These are phyloP conservation scores for Chrysotoxum bicinctum DNA, from an alignment of 2,888 invertebrate species.

Conservation along the genomic window DNA sequence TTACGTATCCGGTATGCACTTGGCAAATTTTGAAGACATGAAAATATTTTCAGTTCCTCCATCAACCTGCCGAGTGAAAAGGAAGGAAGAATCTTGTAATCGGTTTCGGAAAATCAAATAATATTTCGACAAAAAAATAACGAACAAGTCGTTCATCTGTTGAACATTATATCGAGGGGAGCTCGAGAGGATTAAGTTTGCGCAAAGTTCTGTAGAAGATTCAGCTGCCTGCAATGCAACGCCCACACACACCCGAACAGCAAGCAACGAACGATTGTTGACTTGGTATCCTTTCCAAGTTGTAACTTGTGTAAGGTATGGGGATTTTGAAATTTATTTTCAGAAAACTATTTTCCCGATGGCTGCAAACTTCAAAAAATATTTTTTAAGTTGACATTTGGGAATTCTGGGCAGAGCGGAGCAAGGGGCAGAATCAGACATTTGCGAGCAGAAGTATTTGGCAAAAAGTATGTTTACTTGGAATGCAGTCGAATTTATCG, in stretches of 20 bases:
- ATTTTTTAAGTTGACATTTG: constrained; percentile 59
- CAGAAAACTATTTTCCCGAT: constrained; percentile 58
- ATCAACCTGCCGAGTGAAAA: constrained; percentile 6
- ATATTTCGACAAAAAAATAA: constrained; percentile 59
- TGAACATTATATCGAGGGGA: constrained; percentile 21
- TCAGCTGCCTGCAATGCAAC: neutral
- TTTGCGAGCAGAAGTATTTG: constrained; percentile 32
- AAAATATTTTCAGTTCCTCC: constrained; percentile 42
- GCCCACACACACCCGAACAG: neutral
- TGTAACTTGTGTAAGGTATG: neutral
- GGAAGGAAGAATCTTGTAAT: constrained; percentile 57
- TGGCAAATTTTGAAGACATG: constrained; percentile 40
- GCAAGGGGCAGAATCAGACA: neutral
- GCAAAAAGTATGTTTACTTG: constrained; percentile 28
- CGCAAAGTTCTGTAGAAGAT: neutral
- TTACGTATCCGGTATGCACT: constrained; percentile 20
- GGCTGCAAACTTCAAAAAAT: constrained; percentile 47
- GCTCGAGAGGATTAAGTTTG: neutral
- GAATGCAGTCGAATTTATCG: constrained; percentile 52
- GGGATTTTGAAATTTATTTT: constrained; percentile 57
- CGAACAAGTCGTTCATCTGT: constrained; percentile 70
- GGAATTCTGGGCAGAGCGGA: neutral
- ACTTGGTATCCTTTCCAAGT: neutral
- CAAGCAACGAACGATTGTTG: neutral
- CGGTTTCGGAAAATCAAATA: constrained; percentile 70